Evolutionary conservation across 2,113 vertebrate genomes (phyloP).

Genomic region (Tauraco erythrolophus): DNA sequence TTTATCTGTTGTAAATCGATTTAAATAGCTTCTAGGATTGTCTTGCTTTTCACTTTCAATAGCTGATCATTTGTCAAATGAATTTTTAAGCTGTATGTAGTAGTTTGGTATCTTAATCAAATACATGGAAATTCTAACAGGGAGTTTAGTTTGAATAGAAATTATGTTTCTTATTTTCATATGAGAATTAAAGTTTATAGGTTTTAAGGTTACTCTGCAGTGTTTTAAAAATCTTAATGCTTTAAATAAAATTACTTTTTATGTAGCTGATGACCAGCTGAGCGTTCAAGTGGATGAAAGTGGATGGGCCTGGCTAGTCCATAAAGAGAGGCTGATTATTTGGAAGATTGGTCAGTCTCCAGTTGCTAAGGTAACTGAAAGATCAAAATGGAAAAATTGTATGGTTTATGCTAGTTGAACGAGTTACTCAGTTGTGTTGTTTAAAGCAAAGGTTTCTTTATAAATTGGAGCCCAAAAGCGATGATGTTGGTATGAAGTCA

Average conservation of each 20-base stretch:
- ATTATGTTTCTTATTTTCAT: not conserved
- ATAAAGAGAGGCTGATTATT: constrained; percentile 88
- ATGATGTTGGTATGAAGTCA: fast-evolving
- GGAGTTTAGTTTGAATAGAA: not conserved
- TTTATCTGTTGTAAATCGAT: not conserved
- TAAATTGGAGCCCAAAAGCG: not conserved
- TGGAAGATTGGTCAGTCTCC: constrained; percentile 93
- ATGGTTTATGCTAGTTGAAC: not conserved
- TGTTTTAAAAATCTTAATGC: not conserved
- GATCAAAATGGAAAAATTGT: not conserved
- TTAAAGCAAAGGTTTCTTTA: not conserved
- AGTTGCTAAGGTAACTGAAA: constrained; percentile 87
- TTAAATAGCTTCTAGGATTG: not conserved
- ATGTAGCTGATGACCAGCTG: constrained; percentile 84
- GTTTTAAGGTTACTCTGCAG: not conserved
- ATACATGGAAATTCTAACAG: not conserved
- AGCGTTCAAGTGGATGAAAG: constrained; percentile 87
- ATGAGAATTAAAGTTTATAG: not conserved
- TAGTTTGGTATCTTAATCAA: not conserved
- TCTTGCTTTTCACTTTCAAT: not conserved
- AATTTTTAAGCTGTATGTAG: not conserved
- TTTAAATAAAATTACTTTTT: not conserved
- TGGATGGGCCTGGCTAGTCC: constrained; percentile 95
- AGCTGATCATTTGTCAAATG: not conserved
- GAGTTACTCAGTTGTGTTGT: not conserved